Evolutionary conservation across 2,888 invertebrate species (phyloP).

Genomic region (Synanthedon andrenaeformis): DNA sequence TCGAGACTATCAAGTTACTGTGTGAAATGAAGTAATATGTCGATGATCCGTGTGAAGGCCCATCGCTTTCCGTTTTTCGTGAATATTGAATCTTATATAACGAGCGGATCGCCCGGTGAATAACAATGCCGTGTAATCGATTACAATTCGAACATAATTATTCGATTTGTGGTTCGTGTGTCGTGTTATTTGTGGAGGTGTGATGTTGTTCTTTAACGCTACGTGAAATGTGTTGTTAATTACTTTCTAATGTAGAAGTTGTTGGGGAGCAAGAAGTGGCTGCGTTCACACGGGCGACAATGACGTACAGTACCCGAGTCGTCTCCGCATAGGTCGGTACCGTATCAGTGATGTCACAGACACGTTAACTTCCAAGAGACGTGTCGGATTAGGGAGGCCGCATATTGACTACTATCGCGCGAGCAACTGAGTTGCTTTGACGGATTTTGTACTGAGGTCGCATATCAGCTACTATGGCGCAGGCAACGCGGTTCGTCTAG

Average conservation of each 20-base stretch:
- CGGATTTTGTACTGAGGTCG: too few relatives aligned
- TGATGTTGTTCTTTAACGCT: constrained; percentile 23
- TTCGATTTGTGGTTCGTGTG: constrained; percentile 25
- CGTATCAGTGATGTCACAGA: constrained; percentile 46
- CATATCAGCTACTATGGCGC: too few relatives aligned
- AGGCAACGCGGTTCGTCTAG: too few relatives aligned
- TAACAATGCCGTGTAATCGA: constrained; percentile 47
- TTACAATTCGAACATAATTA: constrained; percentile 50
- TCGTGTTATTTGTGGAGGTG: constrained; percentile 24
- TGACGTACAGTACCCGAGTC: constrained; percentile 12
- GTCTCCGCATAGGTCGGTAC: constrained; percentile 40
- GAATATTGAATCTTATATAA: constrained; percentile 42
- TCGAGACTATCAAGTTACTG: constrained; percentile 34
- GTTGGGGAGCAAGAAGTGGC: constrained; percentile 34
- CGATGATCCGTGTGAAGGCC: constrained; percentile 49
- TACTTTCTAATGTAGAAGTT: constrained; percentile 55
- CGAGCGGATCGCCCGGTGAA: constrained; percentile 28
- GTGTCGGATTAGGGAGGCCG: too few relatives aligned
- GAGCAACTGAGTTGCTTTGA: too few relatives aligned
- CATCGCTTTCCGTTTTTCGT: constrained; percentile 30
- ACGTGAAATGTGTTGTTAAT: constrained; percentile 40
- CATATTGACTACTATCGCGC: too few relatives aligned
- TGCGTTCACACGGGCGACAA: constrained; percentile 51
- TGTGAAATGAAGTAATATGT: constrained; percentile 42
- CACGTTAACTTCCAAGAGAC: constrained; percentile 47